phyloP scores from a whole-genome alignment of 2,113 vertebrate species.

The Pyxicephalus adspersus region DNA sequence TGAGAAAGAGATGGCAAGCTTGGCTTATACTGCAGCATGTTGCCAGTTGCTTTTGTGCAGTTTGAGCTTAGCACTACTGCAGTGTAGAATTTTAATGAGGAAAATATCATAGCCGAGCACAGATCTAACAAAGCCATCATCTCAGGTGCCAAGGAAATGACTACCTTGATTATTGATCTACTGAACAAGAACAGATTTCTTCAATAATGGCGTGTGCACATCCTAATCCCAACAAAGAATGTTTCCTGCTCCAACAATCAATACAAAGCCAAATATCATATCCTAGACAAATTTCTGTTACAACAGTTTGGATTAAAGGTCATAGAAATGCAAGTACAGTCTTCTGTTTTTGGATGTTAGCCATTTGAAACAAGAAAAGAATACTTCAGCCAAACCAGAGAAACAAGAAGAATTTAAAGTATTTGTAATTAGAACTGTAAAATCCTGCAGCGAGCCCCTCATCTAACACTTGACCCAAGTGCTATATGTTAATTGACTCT shows the following conservation, averaged over 20 bases:
- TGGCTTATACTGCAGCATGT: constrained; percentile 29
- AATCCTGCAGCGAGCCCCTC: no score
- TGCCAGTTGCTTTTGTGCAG: constrained; percentile 46
- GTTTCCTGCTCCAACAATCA: neutral
- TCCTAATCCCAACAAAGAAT: neutral
- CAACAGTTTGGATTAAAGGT: neutral
- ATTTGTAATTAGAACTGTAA: no score
- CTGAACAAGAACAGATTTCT: constrained; percentile 5
- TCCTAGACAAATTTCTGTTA: neutral
- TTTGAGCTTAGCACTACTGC: constrained; percentile 32
- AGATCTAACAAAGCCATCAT: constrained; percentile 34
- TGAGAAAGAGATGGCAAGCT: neutral
- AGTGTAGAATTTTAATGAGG: constrained; percentile 50
- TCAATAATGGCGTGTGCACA: constrained; percentile 3
- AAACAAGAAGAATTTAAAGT: no score
- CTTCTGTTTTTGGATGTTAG: no score
- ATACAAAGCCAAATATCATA: neutral
- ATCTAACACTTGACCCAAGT: no score
- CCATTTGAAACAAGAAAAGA: no score
- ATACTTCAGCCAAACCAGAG: no score
- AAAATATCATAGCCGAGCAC: neutral
- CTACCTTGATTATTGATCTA: neutral
- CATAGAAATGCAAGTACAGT: no score
- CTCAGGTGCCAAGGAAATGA: constrained; percentile 11
- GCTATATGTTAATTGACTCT: no score